Percentiles rank a stretch among this genome's conserved stretches.
phyloP scores from a whole-genome alignment of 2,797 vertebrate genomes.

The Acestrorhynchus altus region DNA sequence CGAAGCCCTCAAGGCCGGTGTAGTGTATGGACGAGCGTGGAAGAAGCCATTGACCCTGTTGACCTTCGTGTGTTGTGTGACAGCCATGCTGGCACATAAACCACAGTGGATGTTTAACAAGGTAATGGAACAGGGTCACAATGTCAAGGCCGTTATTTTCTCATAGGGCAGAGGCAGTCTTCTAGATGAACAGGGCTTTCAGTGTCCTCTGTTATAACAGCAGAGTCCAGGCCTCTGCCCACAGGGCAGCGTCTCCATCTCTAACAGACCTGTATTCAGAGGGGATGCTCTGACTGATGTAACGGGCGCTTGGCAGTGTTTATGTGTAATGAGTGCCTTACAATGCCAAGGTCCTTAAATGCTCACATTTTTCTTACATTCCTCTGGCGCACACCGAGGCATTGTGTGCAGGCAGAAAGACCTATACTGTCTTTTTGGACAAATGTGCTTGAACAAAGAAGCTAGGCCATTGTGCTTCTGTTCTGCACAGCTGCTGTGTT shows the following conservation, averaged over 20 bases:
- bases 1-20: slow-evolving; percentile 11
- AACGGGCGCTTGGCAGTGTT: slow-evolving; percentile 38
- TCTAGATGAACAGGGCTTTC: slow-evolving; percentile 25
- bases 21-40: not conserved
- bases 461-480: slow-evolving; percentile 10
- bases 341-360: slow-evolving; percentile 31
- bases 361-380: slow-evolving; percentile 41
- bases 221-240: slow-evolving; percentile 14
- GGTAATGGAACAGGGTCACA: slow-evolving; percentile 44
- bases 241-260: slow-evolving; percentile 4
- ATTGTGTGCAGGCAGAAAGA: slow-evolving; percentile 24
- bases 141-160: slow-evolving; percentile 13
- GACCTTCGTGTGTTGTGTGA: slow-evolving; percentile 28
- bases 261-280: slow-evolving; percentile 27
- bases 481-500: not conserved
- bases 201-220: slow-evolving; percentile 31
- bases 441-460: slow-evolving; percentile 16
- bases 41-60: slow-evolving; percentile 27
- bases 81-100: not conserved
- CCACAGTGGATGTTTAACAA: slow-evolving; percentile 26
- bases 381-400: slow-evolving; percentile 21
- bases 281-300: slow-evolving; percentile 33
- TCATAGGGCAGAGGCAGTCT: slow-evolving; percentile 18
- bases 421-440: slow-evolving; percentile 22
- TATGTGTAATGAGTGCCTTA: slow-evolving; percentile 33